phyloP scores from a whole-genome alignment of 2,888 invertebrate genomes.

The Drosophila mettleri region DNA sequence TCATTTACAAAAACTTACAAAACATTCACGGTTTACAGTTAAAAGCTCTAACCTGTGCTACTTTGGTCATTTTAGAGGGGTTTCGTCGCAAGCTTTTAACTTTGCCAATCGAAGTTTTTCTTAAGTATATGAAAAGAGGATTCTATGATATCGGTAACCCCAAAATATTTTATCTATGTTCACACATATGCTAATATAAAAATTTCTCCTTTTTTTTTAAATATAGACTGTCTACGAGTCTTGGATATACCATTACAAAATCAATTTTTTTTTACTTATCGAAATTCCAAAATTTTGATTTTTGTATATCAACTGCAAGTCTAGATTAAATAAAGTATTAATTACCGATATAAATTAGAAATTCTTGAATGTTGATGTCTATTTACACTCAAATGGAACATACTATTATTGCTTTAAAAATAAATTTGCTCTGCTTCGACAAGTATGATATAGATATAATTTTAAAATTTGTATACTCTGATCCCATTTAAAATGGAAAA shows the following conservation, averaged over 20 bases:
- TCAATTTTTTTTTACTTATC: conserved; percentile 38
- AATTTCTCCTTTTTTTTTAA: background rate
- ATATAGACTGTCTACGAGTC: conserved; percentile 53
- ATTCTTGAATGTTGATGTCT: background rate
- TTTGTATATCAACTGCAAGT: conserved; percentile 46
- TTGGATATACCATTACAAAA: conserved; percentile 45
- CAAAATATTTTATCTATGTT: background rate
- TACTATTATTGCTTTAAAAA: background rate
- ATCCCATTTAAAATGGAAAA: too few species aligned
- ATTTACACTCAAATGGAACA: background rate
- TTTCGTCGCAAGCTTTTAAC: conserved; percentile 77
- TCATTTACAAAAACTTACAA: background rate
- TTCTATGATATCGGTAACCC: conserved; percentile 79
- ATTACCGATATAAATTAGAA: background rate
- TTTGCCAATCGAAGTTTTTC: conserved; percentile 78
- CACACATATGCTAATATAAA: too few species aligned
- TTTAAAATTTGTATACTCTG: too few species aligned
- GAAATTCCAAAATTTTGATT: conserved; percentile 42
- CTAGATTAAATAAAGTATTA: conserved; percentile 19
- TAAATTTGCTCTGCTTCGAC: background rate
- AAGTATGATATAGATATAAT: too few species aligned
- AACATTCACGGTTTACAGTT: conserved; percentile 19
- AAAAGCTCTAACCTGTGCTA: conserved; percentile 46
- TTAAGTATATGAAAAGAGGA: conserved; percentile 76
- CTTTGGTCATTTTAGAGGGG: conserved; percentile 71